A percentile compares a stretch with the other conserved stretches of the same genome.
Conservation (phyloP, 2,797 vertebrate genomes). For the Rhinoraja longicauda region DNA sequence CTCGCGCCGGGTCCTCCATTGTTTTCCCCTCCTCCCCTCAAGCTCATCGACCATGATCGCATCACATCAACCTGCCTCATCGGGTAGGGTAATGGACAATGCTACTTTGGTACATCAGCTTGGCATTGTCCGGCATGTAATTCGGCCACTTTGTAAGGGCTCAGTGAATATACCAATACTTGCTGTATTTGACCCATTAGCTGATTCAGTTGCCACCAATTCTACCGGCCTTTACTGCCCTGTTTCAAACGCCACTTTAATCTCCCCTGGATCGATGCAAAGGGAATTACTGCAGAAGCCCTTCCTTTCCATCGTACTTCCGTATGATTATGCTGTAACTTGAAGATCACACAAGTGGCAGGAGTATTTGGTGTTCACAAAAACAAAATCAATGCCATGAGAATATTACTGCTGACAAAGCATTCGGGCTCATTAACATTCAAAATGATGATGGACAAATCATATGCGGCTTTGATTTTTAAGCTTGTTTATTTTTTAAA, state of each 20-base stretch:
- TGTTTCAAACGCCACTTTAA: not conserved
- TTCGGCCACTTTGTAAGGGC: no score
- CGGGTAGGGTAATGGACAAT: no score
- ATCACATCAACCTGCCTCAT: no score
- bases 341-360: constrained; percentile 18
- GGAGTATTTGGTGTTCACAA: constrained; percentile 3
- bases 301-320: not conserved
- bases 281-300: not conserved
- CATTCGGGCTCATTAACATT: constrained; percentile 23
- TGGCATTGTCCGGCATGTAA: no score
- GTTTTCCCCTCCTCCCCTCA: no score
- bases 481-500: constrained; percentile 11
- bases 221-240: not conserved
- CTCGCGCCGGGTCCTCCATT: no score
- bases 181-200: no score
- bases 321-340: constrained; percentile 16
- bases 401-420: not conserved
- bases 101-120: no score
- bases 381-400: not conserved
- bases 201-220: not conserved
- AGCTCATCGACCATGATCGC: no score
- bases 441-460: constrained; percentile 25
- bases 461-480: constrained; percentile 24
- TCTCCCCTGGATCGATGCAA: not conserved
- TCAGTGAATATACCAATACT: no score